These are phyloP conservation scores for Oncorhynchus mykiss DNA, from an alignment of 2,113 vertebrate genomes.

Conservation along the genomic window DNA sequence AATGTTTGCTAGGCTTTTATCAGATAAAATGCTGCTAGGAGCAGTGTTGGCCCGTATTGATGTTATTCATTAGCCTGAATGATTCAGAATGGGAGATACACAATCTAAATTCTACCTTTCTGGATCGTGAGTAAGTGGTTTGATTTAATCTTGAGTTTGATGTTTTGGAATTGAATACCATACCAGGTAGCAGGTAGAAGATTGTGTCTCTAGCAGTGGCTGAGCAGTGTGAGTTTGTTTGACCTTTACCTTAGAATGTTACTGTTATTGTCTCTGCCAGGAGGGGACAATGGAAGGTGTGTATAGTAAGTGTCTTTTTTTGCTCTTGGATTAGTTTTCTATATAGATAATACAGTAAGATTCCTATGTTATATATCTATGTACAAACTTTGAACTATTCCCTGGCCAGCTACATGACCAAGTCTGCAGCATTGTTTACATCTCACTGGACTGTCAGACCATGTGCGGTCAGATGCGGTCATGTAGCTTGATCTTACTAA, in stretches of 20 bases:
- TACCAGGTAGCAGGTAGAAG: background rate
- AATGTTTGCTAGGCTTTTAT: slow-evolving; percentile 39
- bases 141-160: slow-evolving; percentile 46
- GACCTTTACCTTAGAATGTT: background rate
- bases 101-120: slow-evolving; percentile 40
- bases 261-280: slow-evolving; percentile 9
- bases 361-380: background rate
- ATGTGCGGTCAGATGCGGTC: background rate
- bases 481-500: background rate
- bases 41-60: slow-evolving; percentile 22
- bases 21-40: slow-evolving; percentile 26
- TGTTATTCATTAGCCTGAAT: slow-evolving; percentile 32
- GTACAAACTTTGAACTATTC: background rate
- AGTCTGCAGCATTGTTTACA: background rate
- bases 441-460: background rate
- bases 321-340: too few relatives aligned
- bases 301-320: background rate
- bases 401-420: background rate
- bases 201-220: background rate
- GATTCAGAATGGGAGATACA: slow-evolving; percentile 33
- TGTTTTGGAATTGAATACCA: slow-evolving; percentile 14
- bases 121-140: slow-evolving; percentile 30
- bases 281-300: background rate
- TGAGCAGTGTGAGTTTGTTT: background rate
- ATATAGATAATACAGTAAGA: too few relatives aligned